Evolutionary conservation across 2,113 vertebrate species (phyloP), one percentile per base, ranked within the genome.

Genomic region (Leucopsar rothschildi): DNA sequence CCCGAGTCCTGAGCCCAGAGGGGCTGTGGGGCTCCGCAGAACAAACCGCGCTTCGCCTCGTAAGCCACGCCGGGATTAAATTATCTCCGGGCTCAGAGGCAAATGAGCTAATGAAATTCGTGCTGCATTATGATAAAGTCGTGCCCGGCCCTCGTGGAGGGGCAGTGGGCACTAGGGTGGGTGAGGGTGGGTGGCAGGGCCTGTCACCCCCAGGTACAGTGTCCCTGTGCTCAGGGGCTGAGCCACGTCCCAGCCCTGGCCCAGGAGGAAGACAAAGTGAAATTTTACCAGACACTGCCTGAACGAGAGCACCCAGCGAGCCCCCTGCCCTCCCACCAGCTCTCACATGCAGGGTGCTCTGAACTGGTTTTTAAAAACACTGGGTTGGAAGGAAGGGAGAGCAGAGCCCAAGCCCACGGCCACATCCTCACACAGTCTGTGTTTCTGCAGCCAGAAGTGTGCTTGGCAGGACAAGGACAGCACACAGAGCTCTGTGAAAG

Each of bases 31-130:
- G 95, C 88, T 94, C 52, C 21, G 9, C 77, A 56, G 95, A 79
- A 70, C 47, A 70, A 88, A 56, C 91, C 71, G 0, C 5, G 25
- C 82, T 92, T 61, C 17, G 68, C 76, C 88, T 93, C 55, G 68
- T 78, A 55, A 82, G 1, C 72, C 82, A 64, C 52, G 39, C 75
- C 39, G 21, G 68, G 80, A 87, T 95, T 92, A 75, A 96, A 95
- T 64, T 77, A 84, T 90, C 95, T 93, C 86, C 29, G 40, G 93
- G 91, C 93, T 94, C 93, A 23, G 82, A 88, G 88, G 95, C 93
- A 96, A 97, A 97, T 0, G 82, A 96, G 90, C 89, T 89, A 56
- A 93, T 84, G 93, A 90, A 96, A 96, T 81, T 59, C 92, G 22
- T 65, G 94, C 77, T 85, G 95, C 86, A 66, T 88, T 47, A 73